Base-by-base conservation (phyloP, 2,113 vertebrate species). In the Chiloscyllium plagiosum region DNA sequence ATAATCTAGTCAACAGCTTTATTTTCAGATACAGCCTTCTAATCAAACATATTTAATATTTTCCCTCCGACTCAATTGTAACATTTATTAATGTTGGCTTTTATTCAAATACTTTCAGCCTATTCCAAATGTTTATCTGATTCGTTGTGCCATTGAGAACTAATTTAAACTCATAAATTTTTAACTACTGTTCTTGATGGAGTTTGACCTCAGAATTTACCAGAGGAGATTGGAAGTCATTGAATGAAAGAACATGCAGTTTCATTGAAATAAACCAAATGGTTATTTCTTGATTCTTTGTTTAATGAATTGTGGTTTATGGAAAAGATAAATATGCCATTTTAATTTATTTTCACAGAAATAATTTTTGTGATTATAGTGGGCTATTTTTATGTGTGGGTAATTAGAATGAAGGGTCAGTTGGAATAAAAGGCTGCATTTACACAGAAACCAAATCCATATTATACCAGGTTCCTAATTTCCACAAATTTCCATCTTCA, bases 21-120 rank as follows among this genome's bases (percentile, higher is more conserved):
- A 90, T 61, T 90, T 90, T 61, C 52, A 65, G 22, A 65, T 89
- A 15, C 17, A 33, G 56, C 3, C 15, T 94, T 50, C 29, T 72
- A 6, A 50, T 66, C 68, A 72, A 76, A 72, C 10, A 95, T 72
- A 50, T 42, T 50, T 70, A 95, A 72, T 33, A 50, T 3, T 72
- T 47, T 72, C 20, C 13, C 68, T 17, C 19, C 29, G 50, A 22
- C n/a, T 66, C 80, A 47, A 22, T 93, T 93, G 61, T 69, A 94
- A 50, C 37, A 65, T 65, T 47, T 65, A 61, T 66, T 47, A 72
- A 95, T 47, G 47, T 76, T 95, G 33, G 42, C 47, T 95, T 95
- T 76, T 26, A 95, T 72, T 95, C 68, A 95, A 50, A 72, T 26
- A 72, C 37, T 47, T 94, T 94, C 92, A 94, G 22, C n/a, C 87